Percentiles rank a stretch among this genome's conserved stretches.
Conservation (phyloP, 2,888 invertebrate species). For the Luffia ferchaultella region DNA sequence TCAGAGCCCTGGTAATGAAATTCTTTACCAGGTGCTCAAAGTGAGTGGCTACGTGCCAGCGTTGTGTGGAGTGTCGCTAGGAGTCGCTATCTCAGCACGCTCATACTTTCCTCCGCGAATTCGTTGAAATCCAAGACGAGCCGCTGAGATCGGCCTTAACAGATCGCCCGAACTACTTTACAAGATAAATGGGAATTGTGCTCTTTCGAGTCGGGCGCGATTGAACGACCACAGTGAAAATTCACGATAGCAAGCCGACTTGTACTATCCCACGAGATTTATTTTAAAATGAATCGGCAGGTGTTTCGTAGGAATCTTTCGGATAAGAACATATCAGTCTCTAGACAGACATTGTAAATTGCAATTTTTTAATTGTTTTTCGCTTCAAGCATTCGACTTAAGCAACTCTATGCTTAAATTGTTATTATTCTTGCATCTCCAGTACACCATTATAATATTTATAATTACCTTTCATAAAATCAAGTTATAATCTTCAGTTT, state of each 20-base stretch:
- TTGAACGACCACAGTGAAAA: constrained; percentile 20
- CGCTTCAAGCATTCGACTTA: too few species aligned
- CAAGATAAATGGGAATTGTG: constrained; percentile 47
- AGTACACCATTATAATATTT: too few species aligned
- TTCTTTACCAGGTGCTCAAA: constrained; percentile 42
- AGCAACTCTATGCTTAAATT: too few species aligned
- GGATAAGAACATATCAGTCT: too few species aligned
- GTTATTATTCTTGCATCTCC: too few species aligned
- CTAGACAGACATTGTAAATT: too few species aligned
- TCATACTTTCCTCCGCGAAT: constrained; percentile 22
- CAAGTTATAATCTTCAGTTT: too few species aligned
- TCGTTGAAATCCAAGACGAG: constrained; percentile 32
- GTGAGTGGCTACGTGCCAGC: constrained; percentile 35
- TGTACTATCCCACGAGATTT: not conserved
- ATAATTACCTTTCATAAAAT: too few species aligned
- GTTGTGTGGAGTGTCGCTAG: constrained; percentile 10
- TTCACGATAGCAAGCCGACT: not conserved
- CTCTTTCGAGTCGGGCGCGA: constrained; percentile 28
- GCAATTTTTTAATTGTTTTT: too few species aligned
- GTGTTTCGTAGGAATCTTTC: not conserved
- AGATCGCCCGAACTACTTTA: constrained; percentile 36
- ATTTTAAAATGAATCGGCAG: not conserved
- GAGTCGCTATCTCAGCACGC: not conserved
- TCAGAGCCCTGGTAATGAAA: constrained; percentile 50
- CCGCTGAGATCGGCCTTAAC: constrained; percentile 37